Evolutionary conservation across 2,113 vertebrate species (phyloP), one percentile per base, ranked within the genome.

Genomic region (Phylloscopus trochilus): DNA sequence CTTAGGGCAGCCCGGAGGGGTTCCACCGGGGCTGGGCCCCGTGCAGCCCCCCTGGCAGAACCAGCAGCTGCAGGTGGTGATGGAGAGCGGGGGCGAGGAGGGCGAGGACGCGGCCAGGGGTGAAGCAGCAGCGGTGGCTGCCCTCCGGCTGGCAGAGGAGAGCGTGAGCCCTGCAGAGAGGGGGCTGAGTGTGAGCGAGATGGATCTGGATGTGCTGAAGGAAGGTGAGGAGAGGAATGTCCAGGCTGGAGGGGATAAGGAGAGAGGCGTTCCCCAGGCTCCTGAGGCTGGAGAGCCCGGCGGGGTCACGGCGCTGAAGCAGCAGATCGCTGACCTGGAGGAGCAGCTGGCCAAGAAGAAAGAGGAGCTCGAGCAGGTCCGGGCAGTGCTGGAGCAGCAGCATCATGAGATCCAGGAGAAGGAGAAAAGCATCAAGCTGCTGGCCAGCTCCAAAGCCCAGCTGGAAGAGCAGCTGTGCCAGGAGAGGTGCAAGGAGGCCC

Each of bases 391-490:
- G 74, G 97, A 97, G 84, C 97, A 97, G 87, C 98, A 99, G 94
- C 96, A 98, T 44, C 97, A 98, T 11, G 98, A 99, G 76, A 98
- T 98, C 89, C 97, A 98, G 93, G 91, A 96, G 74, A 99, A 98
- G 72, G 98, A 99, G 63, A 98, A 97, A 58, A 98, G 82, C 92
- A 99, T 99, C 89, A 89, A 97, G 60, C 97, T 99, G 83, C 92
- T 99, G 47, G 98, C 97, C 91, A 97, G 44, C 95, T 97, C 96
- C 90, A 96, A 97, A 92, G 98, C 96, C 79, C 96, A 87, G 55
- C 90, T 97, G 74, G 96, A 97, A 72, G 96, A 95, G 63, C 92
- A 94, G 72, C 95, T 98, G 41, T 77, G 78, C 77, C 51, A 4
- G 10, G 70, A 93, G 47, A 83, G 41, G 22, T 15, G 75, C 49